These are phyloP conservation scores for Henicopernis longicauda DNA, from an alignment of 2,113 vertebrate species.

Conservation along the genomic window DNA sequence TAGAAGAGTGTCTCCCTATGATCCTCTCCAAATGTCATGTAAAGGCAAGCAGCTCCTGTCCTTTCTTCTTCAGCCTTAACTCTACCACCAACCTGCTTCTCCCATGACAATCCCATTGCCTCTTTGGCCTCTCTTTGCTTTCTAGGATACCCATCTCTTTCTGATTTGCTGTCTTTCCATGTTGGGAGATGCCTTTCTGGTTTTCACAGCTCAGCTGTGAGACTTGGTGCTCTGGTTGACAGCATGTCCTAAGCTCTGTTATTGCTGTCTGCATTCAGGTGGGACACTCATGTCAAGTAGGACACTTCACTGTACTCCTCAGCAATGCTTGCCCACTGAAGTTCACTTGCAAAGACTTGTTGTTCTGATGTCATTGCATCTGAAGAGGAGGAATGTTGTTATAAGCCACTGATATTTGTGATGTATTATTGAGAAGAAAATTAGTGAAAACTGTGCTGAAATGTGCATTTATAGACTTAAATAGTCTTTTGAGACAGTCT, in stretches of 20 bases:
- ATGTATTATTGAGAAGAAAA: background rate
- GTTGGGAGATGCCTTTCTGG: background rate
- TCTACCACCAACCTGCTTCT: background rate
- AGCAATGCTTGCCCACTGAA: accelerated
- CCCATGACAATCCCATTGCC: background rate
- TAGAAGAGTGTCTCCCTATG: background rate
- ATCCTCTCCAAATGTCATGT: background rate
- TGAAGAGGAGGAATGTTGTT: background rate
- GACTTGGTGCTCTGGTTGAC: background rate
- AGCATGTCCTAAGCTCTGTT: background rate
- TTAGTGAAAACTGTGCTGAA: background rate
- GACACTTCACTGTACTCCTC: background rate
- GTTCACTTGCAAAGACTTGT: background rate
- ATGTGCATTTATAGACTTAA: background rate
- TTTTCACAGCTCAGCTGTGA: background rate
- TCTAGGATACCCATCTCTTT: background rate
- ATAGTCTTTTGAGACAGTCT: background rate
- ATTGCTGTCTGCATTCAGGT: accelerated
- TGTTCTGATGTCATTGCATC: background rate
- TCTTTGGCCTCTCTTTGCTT: background rate
- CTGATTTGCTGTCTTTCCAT: background rate
- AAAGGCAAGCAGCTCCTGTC: background rate
- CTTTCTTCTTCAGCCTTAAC: background rate
- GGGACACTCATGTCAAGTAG: background rate
- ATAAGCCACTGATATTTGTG: background rate